Evolutionary conservation across 2,113 vertebrate genomes (phyloP), one percentile per base, ranked within the genome.

Genomic region (Bubo bubo): DNA sequence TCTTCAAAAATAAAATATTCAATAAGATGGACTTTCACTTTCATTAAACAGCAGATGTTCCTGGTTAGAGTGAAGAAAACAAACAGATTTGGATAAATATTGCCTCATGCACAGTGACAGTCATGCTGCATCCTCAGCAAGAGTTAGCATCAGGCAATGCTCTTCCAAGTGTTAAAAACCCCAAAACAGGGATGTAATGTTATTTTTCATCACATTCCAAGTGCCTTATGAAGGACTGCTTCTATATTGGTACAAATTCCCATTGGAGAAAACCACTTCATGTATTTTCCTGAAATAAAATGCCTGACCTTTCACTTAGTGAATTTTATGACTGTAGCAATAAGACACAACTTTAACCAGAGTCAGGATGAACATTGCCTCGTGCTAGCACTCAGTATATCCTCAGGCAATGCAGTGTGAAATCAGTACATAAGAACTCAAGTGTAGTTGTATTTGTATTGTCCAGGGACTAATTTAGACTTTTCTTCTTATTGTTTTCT

Each of bases 381-480:
- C 8, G 3, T 90, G 67, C 58, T 66, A 47, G n/a, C 59, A 35
- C 47, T 95, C 76, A 23, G 49, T 79, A 47, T 45, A 72, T 75
- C 89, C 88, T 81, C 76, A 53, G 76, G 91, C 79, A 95, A 53
- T 35, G 26, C 58, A 32, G 39, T 84, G 49, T 91, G 86, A 91
- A 95, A 94, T 64, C 68, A 49, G 60, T 70, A 73, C 43, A 12
- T 23, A 71, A 15, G 62, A 95, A 85, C 64, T 37, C 37, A 63
- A 82, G 15, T 55, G 56, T 47, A 81, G 53, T 37, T 91, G 30
- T 53, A 79, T 89, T 93, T 90, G 4, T 89, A 75, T 50, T 85
- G 35, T 77, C 86, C 56, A 82, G 73, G 62, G 88, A 77, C 58
- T 93, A 93, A 95, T 91, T 95, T 79, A 75, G n/a, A 56, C 45